A percentile compares a stretch with the other conserved stretches of the same genome.
These are phyloP conservation scores for Tamias sibiricus DNA, from an alignment of 2,113 vertebrate species.

Conservation along the genomic window DNA sequence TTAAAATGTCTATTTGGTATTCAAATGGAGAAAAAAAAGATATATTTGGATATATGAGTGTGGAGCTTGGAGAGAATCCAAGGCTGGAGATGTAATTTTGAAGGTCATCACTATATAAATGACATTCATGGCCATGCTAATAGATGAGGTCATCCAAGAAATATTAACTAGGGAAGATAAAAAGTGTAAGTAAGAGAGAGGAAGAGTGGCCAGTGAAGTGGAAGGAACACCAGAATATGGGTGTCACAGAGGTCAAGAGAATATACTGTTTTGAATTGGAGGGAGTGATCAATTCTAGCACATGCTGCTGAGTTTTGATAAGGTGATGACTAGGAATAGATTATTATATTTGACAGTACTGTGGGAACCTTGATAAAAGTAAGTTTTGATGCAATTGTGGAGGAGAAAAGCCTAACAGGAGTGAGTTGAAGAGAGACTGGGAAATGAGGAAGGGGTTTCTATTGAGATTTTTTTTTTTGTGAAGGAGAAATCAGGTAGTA, in stretches of 20 bases:
- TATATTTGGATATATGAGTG: background rate
- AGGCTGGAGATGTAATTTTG: background rate
- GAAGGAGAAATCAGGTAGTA: background rate
- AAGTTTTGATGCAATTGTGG: background rate
- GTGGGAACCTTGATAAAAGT: background rate
- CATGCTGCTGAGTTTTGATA: background rate
- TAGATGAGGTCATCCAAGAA: background rate
- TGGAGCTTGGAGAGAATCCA: background rate
- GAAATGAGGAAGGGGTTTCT: background rate
- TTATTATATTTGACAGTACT: background rate
- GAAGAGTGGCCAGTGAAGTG: background rate
- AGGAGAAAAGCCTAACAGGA: background rate
- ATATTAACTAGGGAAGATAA: background rate
- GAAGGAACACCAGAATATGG: background rate
- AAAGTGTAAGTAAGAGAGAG: background rate
- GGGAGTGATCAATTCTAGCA: background rate
- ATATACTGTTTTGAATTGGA: background rate
- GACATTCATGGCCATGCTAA: background rate
- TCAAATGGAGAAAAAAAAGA: constrained; percentile 24
- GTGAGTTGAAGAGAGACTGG: background rate
- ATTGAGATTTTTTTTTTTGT: background rate
- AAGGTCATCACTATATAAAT: background rate
- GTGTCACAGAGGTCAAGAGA: background rate
- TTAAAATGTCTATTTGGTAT: constrained; percentile 12
- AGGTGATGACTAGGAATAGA: background rate